Evolutionary conservation across 2,888 invertebrate species (phyloP).

Genomic region (Fabriciana adippe): DNA sequence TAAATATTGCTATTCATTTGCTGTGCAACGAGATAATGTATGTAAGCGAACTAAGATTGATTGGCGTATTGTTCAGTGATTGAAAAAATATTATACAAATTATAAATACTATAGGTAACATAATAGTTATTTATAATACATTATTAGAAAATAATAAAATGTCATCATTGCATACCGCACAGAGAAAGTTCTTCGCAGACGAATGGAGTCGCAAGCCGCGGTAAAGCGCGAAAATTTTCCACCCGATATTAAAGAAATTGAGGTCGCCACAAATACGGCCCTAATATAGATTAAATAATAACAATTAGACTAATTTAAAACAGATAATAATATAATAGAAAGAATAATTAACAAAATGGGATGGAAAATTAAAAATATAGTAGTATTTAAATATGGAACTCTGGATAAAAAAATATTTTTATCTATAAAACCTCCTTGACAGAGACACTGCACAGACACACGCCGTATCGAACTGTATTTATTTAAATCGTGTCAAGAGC

Average conservation of each 20-base stretch:
- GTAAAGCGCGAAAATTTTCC: slow-evolving; percentile 32
- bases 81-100: no score
- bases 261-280: slow-evolving; percentile 48
- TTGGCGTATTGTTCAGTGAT: no score
- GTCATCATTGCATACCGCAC: slow-evolving; percentile 5
- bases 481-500: slow-evolving; percentile 60
- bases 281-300: slow-evolving; percentile 40
- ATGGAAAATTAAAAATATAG: no score
- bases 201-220: slow-evolving; percentile 7
- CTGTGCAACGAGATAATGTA: no score
- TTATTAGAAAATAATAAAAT: slow-evolving; percentile 11
- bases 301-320: slow-evolving; percentile 15
- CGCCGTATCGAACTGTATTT: slow-evolving; percentile 43
- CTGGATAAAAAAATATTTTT: slow-evolving; percentile 14
- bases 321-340: slow-evolving; percentile 9
- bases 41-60: no score
- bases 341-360: no score
- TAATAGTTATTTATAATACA: slow-evolving; percentile 1
- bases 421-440: slow-evolving; percentile 52
- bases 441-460: slow-evolving; percentile 56
- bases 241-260: slow-evolving; percentile 25
- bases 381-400: no score
- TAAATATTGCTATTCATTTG: neutral
- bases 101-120: neutral
- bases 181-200: slow-evolving; percentile 18